Evolutionary conservation across 1,140 invertebrate genomes (phyloP).

Genomic region (Heliconius himera): DNA sequence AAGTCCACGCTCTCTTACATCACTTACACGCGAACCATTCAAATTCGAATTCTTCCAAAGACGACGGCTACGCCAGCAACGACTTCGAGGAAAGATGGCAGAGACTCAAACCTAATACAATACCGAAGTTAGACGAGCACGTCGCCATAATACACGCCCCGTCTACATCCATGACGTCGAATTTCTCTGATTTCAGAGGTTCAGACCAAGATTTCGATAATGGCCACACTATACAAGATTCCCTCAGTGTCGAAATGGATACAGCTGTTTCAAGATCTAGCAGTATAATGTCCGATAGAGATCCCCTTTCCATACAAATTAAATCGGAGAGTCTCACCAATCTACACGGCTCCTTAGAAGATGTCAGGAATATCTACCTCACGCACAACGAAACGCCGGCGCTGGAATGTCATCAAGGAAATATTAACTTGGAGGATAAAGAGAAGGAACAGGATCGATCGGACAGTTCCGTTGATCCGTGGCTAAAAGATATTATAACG

Average conservation of each 20-base stretch:
- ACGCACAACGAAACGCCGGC: slow-evolving; percentile 68
- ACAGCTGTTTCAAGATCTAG: slow-evolving; percentile 72
- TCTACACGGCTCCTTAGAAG: slow-evolving; percentile 84
- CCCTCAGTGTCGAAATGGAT: slow-evolving; percentile 67
- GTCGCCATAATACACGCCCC: slow-evolving; percentile 68
- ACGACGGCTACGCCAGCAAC: slow-evolving; percentile 64
- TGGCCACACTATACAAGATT: slow-evolving; percentile 55
- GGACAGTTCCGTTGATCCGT: slow-evolving; percentile 80
- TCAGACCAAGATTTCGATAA: slow-evolving; percentile 63
- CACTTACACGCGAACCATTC: slow-evolving; percentile 80
- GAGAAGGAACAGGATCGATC: slow-evolving; percentile 68
- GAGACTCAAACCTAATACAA: slow-evolving; percentile 84
- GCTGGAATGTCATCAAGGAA: slow-evolving; percentile 70
- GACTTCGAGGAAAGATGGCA: slow-evolving; percentile 88
- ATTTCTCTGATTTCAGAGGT: slow-evolving; percentile 49
- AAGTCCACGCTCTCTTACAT: slow-evolving; percentile 83
- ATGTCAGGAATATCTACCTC: slow-evolving; percentile 76
- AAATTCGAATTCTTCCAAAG: slow-evolving; percentile 48
- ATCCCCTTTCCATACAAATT: slow-evolving; percentile 69
- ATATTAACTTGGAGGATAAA: slow-evolving; percentile 60
- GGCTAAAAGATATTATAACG: slow-evolving; percentile 82
- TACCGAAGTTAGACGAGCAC: slow-evolving; percentile 82
- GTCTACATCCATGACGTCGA: slow-evolving; percentile 59
- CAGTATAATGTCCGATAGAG: slow-evolving; percentile 75
- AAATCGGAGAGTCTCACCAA: slow-evolving; percentile 82